Base-by-base conservation (phyloP, 2,888 invertebrate species). In the Pandemis corylana region DNA sequence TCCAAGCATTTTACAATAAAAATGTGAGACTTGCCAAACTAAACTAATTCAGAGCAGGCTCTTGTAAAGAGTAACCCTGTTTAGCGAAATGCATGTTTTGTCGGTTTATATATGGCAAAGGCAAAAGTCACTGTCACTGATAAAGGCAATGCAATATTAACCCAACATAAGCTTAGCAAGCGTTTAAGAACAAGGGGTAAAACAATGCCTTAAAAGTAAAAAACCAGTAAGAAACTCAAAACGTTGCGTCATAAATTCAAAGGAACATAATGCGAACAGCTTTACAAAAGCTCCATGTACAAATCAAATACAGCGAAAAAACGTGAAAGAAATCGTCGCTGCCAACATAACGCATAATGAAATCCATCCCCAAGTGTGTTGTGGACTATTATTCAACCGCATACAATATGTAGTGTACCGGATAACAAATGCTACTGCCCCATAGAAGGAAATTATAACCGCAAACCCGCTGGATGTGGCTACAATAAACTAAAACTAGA, bases 341-440 rank as follows among this genome's bases (percentile, higher is more conserved):
- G 83, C 84, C 85, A 85, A 89, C 89, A 87, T 89, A 88, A 90
- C 89, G 89, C 89, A 85, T 92, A 93, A 94, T 94, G 91, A 93
- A 92, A 93, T 94, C 90, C 90, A 93, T 92, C 89, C 92, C 92
- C 92, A 84, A 86, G 92, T 90, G 92, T 90, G 90, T 90, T 89
- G 89, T 86, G 87, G 88, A 83, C 87, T 91, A 92, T 94, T 93
- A 92, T 92, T 92, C 92, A 91, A 84, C 89, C 88, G 83, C 92
- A 88, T 89, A 92, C 91, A 92, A 91, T 91, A 92, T 92, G 92
- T 91, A 91, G 89, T 90, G 88, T 84, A 84, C 82, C 20, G 82
- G 83, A 88, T 89, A 86, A 92, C 91, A 89, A 92, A 93, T 89
- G 91, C 88, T 88, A 87, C 89, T 82, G 84, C 82, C 77, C 82